These are phyloP conservation scores for Nesogale talazaci DNA, from an alignment of 2,113 vertebrate genomes.

Conservation along the genomic window DNA sequence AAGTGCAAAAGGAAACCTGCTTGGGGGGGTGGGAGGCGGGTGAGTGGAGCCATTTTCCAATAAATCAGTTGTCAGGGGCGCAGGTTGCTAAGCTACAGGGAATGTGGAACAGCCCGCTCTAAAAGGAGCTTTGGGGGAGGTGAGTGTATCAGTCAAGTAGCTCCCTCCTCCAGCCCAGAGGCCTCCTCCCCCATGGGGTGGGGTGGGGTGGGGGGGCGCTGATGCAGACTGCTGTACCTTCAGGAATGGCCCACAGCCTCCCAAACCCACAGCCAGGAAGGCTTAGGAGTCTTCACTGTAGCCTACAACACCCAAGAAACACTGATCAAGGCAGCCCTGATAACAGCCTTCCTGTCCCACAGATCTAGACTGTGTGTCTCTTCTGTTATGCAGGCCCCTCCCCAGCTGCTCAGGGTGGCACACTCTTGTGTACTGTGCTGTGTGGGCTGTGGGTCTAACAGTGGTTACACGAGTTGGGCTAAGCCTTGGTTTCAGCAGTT, in stretches of 20 bases:
- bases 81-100: constrained; percentile 66
- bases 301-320: neutral
- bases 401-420: neutral
- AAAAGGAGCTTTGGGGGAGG: constrained; percentile 66
- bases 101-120: constrained; percentile 56
- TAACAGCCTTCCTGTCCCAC: neutral
- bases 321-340: neutral
- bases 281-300: neutral
- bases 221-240: neutral
- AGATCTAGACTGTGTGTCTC: no score
- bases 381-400: neutral
- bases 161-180: constrained; percentile 40
- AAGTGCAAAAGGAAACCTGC: neutral
- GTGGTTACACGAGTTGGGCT: no score
- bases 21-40: neutral
- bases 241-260: neutral
- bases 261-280: neutral
- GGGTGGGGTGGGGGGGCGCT: neutral
- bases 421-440: neutral
- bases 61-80: constrained; percentile 55
- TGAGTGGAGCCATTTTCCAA: constrained; percentile 47
- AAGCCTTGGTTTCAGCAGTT: no score
- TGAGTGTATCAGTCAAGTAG: constrained; percentile 1
- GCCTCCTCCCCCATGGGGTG: neutral
- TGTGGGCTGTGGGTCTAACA: neutral